Evolutionary conservation across 2,113 vertebrate genomes (phyloP).

Genomic region (Pseudorasbora parva): DNA sequence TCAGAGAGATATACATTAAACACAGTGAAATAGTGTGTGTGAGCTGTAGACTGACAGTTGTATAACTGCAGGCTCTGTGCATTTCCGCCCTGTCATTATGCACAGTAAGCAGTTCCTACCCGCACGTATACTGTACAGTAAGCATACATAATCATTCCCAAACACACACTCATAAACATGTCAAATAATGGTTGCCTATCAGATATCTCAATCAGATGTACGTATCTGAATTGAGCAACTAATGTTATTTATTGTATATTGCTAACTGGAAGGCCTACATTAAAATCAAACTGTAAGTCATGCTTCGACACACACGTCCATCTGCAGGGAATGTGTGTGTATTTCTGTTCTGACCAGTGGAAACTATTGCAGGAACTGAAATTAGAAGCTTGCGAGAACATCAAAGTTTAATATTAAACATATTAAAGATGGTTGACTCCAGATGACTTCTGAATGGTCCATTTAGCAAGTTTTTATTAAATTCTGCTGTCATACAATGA

Average conservation of each 20-base stretch:
- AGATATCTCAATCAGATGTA: background rate
- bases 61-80: too few species aligned
- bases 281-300: background rate
- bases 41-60: too few species aligned
- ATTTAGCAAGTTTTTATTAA: background rate
- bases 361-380: background rate
- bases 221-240: background rate
- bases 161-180: background rate
- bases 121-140: background rate
- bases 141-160: background rate
- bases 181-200: background rate
- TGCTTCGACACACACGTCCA: background rate
- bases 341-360: background rate
- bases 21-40: background rate
- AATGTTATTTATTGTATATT: background rate
- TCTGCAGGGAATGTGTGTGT: constrained; percentile 5
- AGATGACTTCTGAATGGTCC: background rate
- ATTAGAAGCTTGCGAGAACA: background rate
- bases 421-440: background rate
- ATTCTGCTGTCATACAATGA: background rate
- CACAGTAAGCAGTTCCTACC: background rate
- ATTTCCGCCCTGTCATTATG: background rate
- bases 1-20: background rate
- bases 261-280: too few species aligned
- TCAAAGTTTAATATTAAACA: background rate